phyloP scores from a whole-genome alignment of 2,797 vertebrate species.

The Florisuga fusca region DNA sequence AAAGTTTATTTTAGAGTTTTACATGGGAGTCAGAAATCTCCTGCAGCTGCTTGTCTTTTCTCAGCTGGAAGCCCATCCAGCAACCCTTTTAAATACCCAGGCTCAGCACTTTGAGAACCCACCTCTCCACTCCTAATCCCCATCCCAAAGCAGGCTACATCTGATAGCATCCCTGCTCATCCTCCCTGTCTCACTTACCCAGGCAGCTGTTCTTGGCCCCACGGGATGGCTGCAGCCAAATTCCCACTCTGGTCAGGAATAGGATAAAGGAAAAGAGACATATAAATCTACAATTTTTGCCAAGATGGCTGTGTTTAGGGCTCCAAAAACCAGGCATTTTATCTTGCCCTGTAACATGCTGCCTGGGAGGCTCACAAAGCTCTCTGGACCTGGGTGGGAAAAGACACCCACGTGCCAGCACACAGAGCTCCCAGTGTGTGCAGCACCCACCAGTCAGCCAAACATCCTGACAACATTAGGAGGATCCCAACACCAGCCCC shows the following conservation, averaged over 20 bases:
- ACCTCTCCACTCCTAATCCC: not conserved
- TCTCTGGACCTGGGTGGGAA: not conserved
- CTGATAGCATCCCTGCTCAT: not conserved
- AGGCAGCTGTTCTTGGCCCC: not conserved
- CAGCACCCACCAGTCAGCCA: not conserved
- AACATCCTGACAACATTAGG: not conserved
- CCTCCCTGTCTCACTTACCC: not conserved
- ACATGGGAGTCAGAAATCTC: not conserved
- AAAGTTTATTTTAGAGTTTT: not conserved
- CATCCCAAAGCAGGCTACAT: not conserved
- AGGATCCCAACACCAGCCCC: not conserved
- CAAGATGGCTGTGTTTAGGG: not conserved
- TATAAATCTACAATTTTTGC: not conserved
- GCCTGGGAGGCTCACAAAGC: not conserved
- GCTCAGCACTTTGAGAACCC: not conserved
- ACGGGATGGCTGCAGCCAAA: accelerated
- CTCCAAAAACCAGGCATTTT: not conserved
- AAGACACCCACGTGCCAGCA: accelerated
- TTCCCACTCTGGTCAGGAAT: not conserved
- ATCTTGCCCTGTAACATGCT: not conserved
- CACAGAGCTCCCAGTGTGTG: not conserved
- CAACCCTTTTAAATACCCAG: accelerated
- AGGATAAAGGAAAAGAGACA: not conserved
- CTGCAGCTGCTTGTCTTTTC: not conserved
- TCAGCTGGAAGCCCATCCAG: not conserved